Evolutionary conservation across 2,888 invertebrate genomes (phyloP).

Genomic region (Trissolcus brochymenae): DNA sequence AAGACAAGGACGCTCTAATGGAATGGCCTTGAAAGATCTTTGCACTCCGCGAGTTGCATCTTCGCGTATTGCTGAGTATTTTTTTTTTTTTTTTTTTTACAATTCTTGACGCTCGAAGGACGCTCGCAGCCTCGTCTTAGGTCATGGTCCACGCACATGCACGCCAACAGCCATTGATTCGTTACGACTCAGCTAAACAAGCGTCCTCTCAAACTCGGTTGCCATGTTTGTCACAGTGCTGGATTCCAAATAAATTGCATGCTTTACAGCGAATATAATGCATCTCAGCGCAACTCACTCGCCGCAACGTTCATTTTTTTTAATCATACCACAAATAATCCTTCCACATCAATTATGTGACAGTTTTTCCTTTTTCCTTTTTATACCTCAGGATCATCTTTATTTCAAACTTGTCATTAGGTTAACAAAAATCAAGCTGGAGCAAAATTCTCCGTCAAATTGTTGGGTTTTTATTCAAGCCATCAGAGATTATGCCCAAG

Average conservation of each 20-base stretch:
- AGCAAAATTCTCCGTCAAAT: no score
- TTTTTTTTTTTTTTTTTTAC: conserved; percentile 59
- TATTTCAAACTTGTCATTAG: no score
- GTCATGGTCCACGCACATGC: conserved; percentile 66
- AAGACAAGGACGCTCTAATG: conserved; percentile 69
- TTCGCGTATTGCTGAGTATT: conserved; percentile 53
- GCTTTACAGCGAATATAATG: conserved; percentile 34
- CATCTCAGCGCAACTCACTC: conserved; percentile 9
- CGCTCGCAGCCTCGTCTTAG: conserved; percentile 66
- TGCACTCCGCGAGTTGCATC: conserved; percentile 70
- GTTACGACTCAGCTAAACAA: conserved; percentile 43
- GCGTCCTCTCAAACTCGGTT: conserved; percentile 35
- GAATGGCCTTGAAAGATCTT: conserved; percentile 74
- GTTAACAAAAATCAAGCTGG: no score
- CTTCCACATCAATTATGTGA: conserved; percentile 1
- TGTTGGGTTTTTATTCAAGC: no score
- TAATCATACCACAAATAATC: conserved; percentile 13
- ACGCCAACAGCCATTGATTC: conserved; percentile 50
- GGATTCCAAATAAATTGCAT: conserved; percentile 32
- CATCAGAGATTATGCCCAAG: no score
- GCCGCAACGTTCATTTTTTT: conserved; percentile 5
- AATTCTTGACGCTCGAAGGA: conserved; percentile 68
- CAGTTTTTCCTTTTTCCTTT: no score
- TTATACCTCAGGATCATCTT: no score
- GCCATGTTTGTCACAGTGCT: conserved; percentile 31